These are phyloP conservation scores for Exocentrus adspersus DNA, from an alignment of 2,888 invertebrate species.

Conservation along the genomic window DNA sequence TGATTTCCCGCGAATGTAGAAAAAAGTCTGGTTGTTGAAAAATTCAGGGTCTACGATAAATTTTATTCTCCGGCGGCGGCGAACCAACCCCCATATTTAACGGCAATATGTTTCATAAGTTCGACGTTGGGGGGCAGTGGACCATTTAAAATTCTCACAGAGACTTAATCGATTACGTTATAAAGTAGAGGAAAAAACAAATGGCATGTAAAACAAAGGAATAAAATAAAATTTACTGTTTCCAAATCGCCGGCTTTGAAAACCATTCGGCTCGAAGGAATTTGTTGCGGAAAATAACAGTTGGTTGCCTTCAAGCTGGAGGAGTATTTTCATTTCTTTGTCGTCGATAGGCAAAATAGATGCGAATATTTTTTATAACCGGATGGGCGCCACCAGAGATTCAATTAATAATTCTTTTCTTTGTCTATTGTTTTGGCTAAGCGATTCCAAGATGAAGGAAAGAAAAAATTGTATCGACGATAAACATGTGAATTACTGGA, in stretches of 20 bases:
- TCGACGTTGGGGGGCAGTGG: slow-evolving; percentile 4
- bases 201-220: slow-evolving; percentile 57
- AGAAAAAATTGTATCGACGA: too few relatives aligned
- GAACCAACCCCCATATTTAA: not conserved
- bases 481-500: too few relatives aligned
- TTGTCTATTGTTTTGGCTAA: too few relatives aligned
- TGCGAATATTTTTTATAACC: not conserved
- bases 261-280: slow-evolving; percentile 49
- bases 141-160: slow-evolving; percentile 20
- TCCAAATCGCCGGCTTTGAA: slow-evolving; percentile 54
- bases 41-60: not conserved
- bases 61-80: not conserved
- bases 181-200: slow-evolving; percentile 50
- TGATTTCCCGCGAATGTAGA: too few relatives aligned
- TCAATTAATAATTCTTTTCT: not conserved
- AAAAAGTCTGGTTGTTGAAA: too few relatives aligned
- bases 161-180: slow-evolving; percentile 36
- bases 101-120: slow-evolving; percentile 6
- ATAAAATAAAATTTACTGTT: slow-evolving; percentile 57
- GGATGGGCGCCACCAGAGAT: not conserved
- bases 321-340: slow-evolving; percentile 31
- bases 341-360: slow-evolving; percentile 31
- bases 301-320: slow-evolving; percentile 45
- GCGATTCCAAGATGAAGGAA: too few relatives aligned
- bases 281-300: slow-evolving; percentile 54